phyloP scores from a whole-genome alignment of 2,797 vertebrate genomes.

The Chelonia mydas region DNA sequence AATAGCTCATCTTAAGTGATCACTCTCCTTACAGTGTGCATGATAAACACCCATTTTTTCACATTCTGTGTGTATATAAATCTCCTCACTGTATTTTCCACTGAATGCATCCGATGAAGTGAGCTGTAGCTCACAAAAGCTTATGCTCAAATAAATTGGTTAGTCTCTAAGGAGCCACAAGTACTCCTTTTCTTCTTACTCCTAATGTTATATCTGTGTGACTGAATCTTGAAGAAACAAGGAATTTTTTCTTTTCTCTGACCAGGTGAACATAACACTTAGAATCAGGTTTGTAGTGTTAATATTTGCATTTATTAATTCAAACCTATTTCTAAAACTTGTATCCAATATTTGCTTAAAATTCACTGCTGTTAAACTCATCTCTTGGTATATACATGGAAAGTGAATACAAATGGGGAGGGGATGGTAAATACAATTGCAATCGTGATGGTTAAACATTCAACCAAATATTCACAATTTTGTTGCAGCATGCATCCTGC shows the following conservation, averaged over 20 bases:
- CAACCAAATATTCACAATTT: neutral
- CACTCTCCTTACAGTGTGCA: too few relatives aligned
- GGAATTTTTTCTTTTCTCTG: too few relatives aligned
- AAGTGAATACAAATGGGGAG: neutral
- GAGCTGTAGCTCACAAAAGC: too few relatives aligned
- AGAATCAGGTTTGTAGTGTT: neutral
- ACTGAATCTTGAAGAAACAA: neutral
- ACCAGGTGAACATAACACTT: neutral
- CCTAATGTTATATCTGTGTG: fast-evolving
- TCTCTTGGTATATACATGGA: neutral
- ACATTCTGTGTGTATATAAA: too few relatives aligned
- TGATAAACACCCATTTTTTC: too few relatives aligned
- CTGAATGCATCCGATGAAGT: too few relatives aligned
- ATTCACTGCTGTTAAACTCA: fast-evolving
- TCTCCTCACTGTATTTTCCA: too few relatives aligned
- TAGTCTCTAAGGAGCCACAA: too few relatives aligned
- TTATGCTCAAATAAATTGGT: too few relatives aligned
- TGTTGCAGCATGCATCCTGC: neutral
- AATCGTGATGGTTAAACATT: neutral
- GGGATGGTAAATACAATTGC: fast-evolving
- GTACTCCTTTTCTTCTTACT: neutral
- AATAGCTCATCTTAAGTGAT: too few relatives aligned
- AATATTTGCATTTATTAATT: fast-evolving
- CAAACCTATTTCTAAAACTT: neutral
- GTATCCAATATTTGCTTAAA: fast-evolving